These are phyloP conservation scores for Autographa gamma DNA, from an alignment of 2,888 invertebrate genomes.

Conservation along the genomic window DNA sequence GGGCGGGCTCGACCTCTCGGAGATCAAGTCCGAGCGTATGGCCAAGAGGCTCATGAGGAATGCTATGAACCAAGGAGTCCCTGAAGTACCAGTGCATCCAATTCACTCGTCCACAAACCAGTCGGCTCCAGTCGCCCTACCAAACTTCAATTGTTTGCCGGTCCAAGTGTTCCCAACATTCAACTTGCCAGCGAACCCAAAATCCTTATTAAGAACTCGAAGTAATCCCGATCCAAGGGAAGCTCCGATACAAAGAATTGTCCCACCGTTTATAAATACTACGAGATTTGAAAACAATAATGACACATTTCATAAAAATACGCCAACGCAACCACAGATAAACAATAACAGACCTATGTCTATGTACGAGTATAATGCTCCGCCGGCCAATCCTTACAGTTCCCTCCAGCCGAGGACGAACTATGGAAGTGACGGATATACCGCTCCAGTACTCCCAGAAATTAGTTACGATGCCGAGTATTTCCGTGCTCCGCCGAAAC, in stretches of 20 bases:
- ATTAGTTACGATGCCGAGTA: constrained; percentile 76
- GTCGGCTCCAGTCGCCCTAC: constrained; percentile 79
- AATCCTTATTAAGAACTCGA: constrained; percentile 81
- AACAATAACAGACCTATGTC: constrained; percentile 72
- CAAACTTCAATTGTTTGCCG: constrained; percentile 84
- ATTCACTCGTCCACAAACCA: constrained; percentile 85
- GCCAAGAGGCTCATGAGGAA: constrained; percentile 91
- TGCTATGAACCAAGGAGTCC: constrained; percentile 91
- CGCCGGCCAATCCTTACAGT: constrained; percentile 54
- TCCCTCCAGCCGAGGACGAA: constrained; percentile 50
- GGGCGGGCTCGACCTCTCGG: constrained; percentile 96
- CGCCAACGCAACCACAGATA: constrained; percentile 61
- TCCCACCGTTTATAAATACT: constrained; percentile 63
- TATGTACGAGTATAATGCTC: constrained; percentile 67
- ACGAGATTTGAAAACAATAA: constrained; percentile 54
- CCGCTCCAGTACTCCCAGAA: constrained; percentile 66
- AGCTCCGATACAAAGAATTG: constrained; percentile 57
- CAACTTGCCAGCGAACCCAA: constrained; percentile 92
- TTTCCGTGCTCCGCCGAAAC: constrained; percentile 62
- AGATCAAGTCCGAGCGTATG: constrained; percentile 97
- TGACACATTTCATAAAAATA: constrained; percentile 64
- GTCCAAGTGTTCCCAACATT: constrained; percentile 90
- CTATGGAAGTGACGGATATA: constrained; percentile 67
- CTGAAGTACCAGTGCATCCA: constrained; percentile 88
- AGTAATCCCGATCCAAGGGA: constrained; percentile 77